These are phyloP conservation scores for Semicossyphus pulcher DNA, from an alignment of 2,113 vertebrate species.

Conservation along the genomic window DNA sequence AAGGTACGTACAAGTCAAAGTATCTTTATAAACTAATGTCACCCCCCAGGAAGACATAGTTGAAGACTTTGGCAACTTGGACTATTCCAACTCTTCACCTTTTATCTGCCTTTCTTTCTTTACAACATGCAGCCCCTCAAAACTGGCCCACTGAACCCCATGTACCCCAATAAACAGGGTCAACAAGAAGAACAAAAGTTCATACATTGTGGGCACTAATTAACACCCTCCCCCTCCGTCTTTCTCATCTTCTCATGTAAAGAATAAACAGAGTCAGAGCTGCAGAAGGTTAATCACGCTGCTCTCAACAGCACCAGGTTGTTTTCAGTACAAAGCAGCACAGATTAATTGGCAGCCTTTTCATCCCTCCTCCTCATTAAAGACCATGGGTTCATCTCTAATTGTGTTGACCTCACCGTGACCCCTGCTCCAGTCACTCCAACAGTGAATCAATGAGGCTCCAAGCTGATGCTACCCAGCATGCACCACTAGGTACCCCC, in stretches of 20 bases:
- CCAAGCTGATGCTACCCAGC: constrained; percentile 39
- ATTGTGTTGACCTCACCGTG: constrained; percentile 55
- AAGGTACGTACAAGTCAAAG: no score
- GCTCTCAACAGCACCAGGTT: constrained; percentile 34
- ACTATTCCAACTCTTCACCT: no score
- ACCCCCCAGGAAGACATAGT: no score
- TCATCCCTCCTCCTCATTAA: constrained; percentile 66
- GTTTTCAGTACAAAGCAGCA: constrained; percentile 46
- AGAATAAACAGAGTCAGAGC: constrained; percentile 42
- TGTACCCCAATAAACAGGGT: constrained; percentile 11
- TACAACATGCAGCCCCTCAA: no score
- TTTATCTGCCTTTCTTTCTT: no score
- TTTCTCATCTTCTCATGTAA: constrained; percentile 2
- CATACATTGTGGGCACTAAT: constrained; percentile 28
- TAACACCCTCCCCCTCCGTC: background rate
- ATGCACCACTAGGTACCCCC: constrained; percentile 28
- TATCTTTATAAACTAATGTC: no score
- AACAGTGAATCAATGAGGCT: constrained; percentile 53
- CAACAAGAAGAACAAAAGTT: constrained; percentile 7
- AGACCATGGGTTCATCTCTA: constrained; percentile 58
- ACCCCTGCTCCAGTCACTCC: constrained; percentile 52
- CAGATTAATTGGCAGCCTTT: constrained; percentile 63
- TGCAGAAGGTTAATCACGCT: constrained; percentile 50
- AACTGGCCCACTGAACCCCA: constrained; percentile 25
- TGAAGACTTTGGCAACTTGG: no score